Evolutionary conservation across 2,113 vertebrate species (phyloP).

Genomic region (Mesoclemmys tuberculata): DNA sequence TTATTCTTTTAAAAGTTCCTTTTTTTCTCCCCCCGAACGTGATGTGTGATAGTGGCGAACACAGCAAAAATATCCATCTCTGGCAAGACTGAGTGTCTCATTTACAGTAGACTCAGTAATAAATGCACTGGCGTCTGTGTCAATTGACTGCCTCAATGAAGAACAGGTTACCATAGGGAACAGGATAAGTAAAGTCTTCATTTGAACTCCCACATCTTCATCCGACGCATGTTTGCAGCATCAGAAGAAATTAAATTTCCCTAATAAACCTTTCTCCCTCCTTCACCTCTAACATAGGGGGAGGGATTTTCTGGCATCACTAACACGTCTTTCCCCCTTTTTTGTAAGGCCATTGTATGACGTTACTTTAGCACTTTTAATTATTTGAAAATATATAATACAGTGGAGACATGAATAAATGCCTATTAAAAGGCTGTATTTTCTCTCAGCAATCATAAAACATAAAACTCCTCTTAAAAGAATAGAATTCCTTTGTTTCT

Average conservation of each 20-base stretch:
- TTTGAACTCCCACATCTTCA: conserved; percentile 43
- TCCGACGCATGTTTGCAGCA: conserved; percentile 43
- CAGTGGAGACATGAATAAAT: conserved; percentile 70
- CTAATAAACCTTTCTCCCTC: conserved; percentile 62
- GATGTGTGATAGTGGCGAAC: conserved; percentile 80
- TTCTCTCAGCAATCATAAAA: conserved; percentile 79
- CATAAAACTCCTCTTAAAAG: conserved; percentile 84
- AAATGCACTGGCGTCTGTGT: conserved; percentile 79
- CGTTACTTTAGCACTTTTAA: conserved; percentile 64
- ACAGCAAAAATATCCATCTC: conserved; percentile 70
- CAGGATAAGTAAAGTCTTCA: conserved; percentile 33
- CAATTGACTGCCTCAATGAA: conserved; percentile 78
- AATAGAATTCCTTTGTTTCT: conserved; percentile 77
- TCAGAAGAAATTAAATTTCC: conserved; percentile 64
- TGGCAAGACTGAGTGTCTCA: conserved; percentile 75
- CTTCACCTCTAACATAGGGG: not conserved
- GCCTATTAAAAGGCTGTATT: conserved; percentile 77
- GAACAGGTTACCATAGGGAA: conserved; percentile 74
- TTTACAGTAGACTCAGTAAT: conserved; percentile 81
- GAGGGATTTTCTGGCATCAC: conserved; percentile 37
- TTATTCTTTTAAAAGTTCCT: conserved; percentile 82
- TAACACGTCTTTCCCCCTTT: conserved; percentile 50
- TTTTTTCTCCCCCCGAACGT: not conserved
- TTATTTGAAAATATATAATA: conserved; percentile 75
- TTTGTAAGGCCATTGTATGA: conserved; percentile 58